Conservation (phyloP, 2,797 vertebrate species). For the Decapterus maruadsi region DNA sequence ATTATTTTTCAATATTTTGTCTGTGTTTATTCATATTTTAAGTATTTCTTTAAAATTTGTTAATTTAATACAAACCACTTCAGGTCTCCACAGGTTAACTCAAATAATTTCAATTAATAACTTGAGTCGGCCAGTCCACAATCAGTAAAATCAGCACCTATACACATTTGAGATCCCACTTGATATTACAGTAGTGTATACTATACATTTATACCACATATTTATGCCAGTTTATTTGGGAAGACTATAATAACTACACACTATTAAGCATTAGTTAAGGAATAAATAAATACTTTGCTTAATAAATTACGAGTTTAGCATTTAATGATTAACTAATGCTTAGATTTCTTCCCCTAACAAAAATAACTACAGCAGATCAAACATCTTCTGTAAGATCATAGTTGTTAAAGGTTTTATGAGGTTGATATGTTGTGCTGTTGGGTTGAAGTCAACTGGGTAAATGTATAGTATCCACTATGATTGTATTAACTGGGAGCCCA, state of each 20-base stretch:
- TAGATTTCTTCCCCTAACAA: too few relatives aligned
- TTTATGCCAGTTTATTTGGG: too few relatives aligned
- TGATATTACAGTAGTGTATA: neutral
- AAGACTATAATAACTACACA: too few relatives aligned
- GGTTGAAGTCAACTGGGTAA: neutral
- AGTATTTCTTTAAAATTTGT: neutral
- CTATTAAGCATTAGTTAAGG: too few relatives aligned
- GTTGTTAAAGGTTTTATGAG: too few relatives aligned
- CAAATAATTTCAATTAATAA: neutral
- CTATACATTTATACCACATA: neutral
- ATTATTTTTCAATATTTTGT: neutral
- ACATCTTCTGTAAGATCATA: too few relatives aligned
- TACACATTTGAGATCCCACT: neutral
- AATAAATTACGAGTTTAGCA: too few relatives aligned
- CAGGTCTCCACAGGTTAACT: neutral
- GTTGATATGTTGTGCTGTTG: too few relatives aligned
- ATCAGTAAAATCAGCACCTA: neutral
- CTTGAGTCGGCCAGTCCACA: neutral
- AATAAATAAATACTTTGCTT: too few relatives aligned
- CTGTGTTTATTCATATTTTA: neutral
- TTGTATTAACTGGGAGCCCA: neutral
- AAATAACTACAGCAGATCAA: neutral
- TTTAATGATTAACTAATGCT: too few relatives aligned
- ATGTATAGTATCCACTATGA: neutral
- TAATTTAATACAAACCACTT: too few relatives aligned